Evolutionary conservation across 2,888 invertebrate genomes (phyloP).

Genomic region (Melanophora roralis): DNA sequence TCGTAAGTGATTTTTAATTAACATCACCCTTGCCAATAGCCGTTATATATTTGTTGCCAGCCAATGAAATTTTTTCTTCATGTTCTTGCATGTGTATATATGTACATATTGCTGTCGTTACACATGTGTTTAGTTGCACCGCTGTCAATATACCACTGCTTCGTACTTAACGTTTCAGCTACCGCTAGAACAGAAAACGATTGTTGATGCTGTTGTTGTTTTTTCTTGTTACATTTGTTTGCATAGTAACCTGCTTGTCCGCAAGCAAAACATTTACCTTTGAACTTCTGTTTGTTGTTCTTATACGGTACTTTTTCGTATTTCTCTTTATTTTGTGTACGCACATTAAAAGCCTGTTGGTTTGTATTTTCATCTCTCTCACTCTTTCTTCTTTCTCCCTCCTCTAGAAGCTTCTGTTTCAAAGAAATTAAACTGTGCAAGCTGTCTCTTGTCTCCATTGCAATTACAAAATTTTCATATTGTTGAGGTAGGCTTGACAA

Average conservation of each 20-base stretch:
- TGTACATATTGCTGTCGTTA: slow-evolving; percentile 5
- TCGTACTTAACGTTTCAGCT: slow-evolving; percentile 15
- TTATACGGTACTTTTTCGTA: not conserved
- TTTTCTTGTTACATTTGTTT: not conserved
- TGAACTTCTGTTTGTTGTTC: slow-evolving; percentile 4
- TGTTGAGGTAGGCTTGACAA: slow-evolving; percentile 11
- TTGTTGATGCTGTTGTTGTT: not conserved
- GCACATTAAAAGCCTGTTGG: slow-evolving; percentile 11
- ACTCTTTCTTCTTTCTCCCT: slow-evolving; percentile 20
- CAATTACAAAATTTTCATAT: slow-evolving; percentile 38
- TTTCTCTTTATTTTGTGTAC: not conserved
- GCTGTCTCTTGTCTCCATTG: slow-evolving; percentile 18
- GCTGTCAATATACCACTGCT: slow-evolving; percentile 54
- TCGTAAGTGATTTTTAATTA: not conserved
- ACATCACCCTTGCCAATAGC: slow-evolving; percentile 36
- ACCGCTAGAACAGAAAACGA: slow-evolving; percentile 17
- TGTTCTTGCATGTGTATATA: not conserved
- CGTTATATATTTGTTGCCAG: slow-evolving; percentile 9
- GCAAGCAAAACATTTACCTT: slow-evolving; percentile 4
- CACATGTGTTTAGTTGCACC: slow-evolving; percentile 35
- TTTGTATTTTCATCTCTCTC: slow-evolving; percentile 2
- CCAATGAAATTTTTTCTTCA: not conserved
- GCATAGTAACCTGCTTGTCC: slow-evolving; percentile 30
- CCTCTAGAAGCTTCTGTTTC: slow-evolving; percentile 46
- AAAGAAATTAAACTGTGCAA: not conserved